These are phyloP conservation scores for Dreissena rostriformis DNA, from an alignment of 1,140 invertebrate genomes.

Conservation along the genomic window DNA sequence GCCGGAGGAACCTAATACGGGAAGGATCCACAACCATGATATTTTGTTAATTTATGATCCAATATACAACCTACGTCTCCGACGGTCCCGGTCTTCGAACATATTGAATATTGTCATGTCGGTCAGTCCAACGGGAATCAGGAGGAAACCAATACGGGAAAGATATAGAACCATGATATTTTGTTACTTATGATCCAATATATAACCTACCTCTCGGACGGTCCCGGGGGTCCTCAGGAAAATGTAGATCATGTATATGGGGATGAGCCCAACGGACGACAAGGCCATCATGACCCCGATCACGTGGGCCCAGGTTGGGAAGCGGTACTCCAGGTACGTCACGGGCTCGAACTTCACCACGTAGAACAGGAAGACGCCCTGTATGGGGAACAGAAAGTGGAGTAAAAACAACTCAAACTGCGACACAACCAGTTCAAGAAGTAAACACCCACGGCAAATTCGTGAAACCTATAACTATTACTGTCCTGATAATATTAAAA, in stretches of 20 bases:
- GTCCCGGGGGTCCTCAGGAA: slow-evolving; percentile 92
- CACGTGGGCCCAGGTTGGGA: slow-evolving; percentile 97
- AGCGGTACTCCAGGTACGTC: slow-evolving; percentile 96
- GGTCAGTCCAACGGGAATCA: background rate
- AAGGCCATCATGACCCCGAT: slow-evolving; percentile 97
- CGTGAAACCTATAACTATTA: too few relatives aligned
- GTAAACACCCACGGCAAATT: too few relatives aligned
- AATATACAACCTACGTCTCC: too few relatives aligned
- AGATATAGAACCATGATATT: background rate
- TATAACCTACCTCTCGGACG: slow-evolving; percentile 87
- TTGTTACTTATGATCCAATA: background rate
- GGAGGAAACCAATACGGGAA: background rate
- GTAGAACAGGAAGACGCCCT: slow-evolving; percentile 99
- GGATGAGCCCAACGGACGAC: slow-evolving; percentile 98
- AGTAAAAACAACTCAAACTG: too few relatives aligned
- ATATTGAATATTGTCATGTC: too few relatives aligned
- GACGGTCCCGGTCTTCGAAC: too few relatives aligned
- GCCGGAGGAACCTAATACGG: too few relatives aligned
- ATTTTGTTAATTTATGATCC: too few relatives aligned
- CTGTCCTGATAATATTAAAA: too few relatives aligned
- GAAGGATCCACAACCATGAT: too few relatives aligned
- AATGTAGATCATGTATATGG: slow-evolving; percentile 94
- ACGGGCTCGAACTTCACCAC: slow-evolving; percentile 96
- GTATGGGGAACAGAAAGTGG: slow-evolving; percentile 49
- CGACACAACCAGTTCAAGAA: too few relatives aligned